A percentile compares a stretch with the other conserved stretches of the same genome.
Conservation (phyloP, 1,140 invertebrate species). For the Cherax quadricarinatus region DNA sequence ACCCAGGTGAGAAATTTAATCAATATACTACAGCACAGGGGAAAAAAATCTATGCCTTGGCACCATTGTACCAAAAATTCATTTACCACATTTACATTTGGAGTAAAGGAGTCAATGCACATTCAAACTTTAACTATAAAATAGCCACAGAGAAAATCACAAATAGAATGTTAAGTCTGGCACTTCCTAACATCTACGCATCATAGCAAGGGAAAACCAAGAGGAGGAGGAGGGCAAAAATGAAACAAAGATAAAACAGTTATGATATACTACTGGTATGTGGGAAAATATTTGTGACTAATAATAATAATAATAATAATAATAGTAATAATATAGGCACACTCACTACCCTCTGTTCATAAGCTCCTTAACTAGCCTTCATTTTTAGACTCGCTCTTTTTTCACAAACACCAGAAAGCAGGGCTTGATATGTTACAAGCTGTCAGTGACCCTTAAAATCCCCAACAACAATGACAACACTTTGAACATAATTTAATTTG, state of each 20-base stretch:
- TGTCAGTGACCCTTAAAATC: no score
- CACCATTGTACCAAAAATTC: slow-evolving; percentile 8
- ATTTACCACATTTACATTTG: neutral
- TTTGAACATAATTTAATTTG: no score
- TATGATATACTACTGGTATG: neutral
- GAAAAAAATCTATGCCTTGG: neutral
- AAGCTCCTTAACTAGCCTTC: no score
- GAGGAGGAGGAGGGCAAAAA: neutral
- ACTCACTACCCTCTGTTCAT: no score
- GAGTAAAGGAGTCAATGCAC: slow-evolving; percentile 8
- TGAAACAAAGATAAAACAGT: slow-evolving; percentile 8
- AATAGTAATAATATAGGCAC: no score
- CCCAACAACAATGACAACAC: no score
- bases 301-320: no score
- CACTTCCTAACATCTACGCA: neutral
- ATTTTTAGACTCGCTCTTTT: no score
- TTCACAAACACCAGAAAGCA: no score
- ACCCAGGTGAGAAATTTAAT: slow-evolving; percentile 8
- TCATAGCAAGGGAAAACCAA: neutral
- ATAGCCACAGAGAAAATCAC: neutral
- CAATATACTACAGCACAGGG: neutral
- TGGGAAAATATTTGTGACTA: no score
- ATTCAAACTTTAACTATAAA: neutral
- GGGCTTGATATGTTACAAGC: no score
- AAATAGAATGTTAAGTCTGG: neutral